phyloP scores from a whole-genome alignment of 2,797 vertebrate species.

The Chaenodraco wilsoni region DNA sequence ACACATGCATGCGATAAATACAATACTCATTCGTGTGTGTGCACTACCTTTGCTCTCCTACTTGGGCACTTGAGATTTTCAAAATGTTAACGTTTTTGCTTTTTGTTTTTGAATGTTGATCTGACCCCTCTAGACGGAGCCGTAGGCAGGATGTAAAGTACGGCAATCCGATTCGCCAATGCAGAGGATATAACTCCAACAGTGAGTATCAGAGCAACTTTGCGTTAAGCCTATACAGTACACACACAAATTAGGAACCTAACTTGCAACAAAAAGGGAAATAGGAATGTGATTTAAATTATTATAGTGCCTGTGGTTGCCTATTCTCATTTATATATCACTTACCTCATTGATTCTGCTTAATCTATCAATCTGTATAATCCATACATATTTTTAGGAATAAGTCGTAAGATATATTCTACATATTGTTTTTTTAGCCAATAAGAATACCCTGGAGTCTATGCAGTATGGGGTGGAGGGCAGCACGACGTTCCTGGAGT shows the following conservation, averaged over 20 bases:
- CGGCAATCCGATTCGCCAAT: slow-evolving; percentile 96
- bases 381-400: background rate
- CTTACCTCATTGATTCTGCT: background rate
- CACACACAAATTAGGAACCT: background rate
- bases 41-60: background rate
- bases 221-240: background rate
- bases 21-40: background rate
- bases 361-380: background rate
- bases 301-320: background rate
- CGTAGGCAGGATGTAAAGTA: slow-evolving; percentile 96
- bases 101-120: slow-evolving; percentile 57
- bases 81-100: slow-evolving; percentile 35
- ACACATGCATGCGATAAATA: background rate
- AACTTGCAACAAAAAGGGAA: background rate
- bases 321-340: background rate
- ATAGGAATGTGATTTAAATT: background rate
- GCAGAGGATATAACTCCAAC: slow-evolving; percentile 96
- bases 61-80: background rate
- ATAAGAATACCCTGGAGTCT: slow-evolving; percentile 91
- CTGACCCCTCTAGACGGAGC: slow-evolving; percentile 87
- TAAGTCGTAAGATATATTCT: background rate
- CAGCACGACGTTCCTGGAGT: slow-evolving; percentile 96
- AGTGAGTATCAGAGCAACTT: slow-evolving; percentile 77
- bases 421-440: slow-evolving; percentile 80
- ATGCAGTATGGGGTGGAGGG: slow-evolving; percentile 97